A percentile compares a stretch with the other conserved stretches of the same genome.
Conservation (phyloP, 1,140 invertebrate species). For the Drosophila parabipectinata region DNA sequence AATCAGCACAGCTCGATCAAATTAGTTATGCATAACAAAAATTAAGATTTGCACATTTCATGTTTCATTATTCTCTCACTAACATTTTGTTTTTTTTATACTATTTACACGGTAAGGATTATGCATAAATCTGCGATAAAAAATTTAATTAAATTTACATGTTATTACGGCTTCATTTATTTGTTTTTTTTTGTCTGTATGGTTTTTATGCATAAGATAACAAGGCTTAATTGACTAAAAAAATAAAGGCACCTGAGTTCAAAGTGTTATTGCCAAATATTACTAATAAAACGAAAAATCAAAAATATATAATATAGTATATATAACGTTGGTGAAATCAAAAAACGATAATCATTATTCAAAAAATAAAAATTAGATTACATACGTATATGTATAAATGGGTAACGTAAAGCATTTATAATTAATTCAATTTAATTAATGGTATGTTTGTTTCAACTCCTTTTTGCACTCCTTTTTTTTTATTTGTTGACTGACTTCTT, state of each 20-base stretch:
- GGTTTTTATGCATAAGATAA: slow-evolving; percentile 78
- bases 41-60: slow-evolving; percentile 52
- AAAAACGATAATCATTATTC: slow-evolving; percentile 42
- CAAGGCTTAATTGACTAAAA: slow-evolving; percentile 80
- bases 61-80: slow-evolving; percentile 45
- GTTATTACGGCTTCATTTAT: slow-evolving; percentile 40
- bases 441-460: slow-evolving; percentile 50
- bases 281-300: slow-evolving; percentile 51
- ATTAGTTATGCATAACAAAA: slow-evolving; percentile 47
- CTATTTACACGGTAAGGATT: slow-evolving; percentile 47
- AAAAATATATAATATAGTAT: slow-evolving; percentile 32
- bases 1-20: slow-evolving; percentile 17
- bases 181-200: slow-evolving; percentile 14
- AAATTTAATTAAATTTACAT: slow-evolving; percentile 61
- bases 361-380: slow-evolving; percentile 21
- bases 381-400: slow-evolving; percentile 11
- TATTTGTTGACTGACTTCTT: slow-evolving; percentile 49
- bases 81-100: slow-evolving; percentile 5
- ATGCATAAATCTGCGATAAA: slow-evolving; percentile 48
- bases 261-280: slow-evolving; percentile 74
- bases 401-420: slow-evolving; percentile 42
- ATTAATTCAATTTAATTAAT: slow-evolving; percentile 68
- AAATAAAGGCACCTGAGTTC: slow-evolving; percentile 81
- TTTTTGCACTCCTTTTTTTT: slow-evolving; percentile 32
- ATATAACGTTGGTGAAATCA: slow-evolving; percentile 29